Percentiles rank a stretch among this genome's conserved stretches.
These are phyloP conservation scores for Machimus rusticus DNA, from an alignment of 2,888 invertebrate genomes.

Conservation along the genomic window DNA sequence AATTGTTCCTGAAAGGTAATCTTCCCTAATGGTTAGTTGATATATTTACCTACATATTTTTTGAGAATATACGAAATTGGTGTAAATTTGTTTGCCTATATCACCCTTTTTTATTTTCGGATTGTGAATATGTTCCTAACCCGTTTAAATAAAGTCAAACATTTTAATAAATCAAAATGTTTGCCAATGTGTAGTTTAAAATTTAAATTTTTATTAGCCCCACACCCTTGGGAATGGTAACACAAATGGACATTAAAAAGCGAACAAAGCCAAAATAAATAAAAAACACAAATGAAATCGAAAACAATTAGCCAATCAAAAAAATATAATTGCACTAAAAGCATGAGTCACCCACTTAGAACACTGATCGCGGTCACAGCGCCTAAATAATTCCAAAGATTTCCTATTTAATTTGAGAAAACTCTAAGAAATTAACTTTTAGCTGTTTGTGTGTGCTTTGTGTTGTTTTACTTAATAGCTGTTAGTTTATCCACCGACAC, in stretches of 20 bases:
- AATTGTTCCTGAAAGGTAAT: too few species aligned
- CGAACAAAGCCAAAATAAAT: neutral
- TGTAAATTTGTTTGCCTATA: too few species aligned
- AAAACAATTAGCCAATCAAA: constrained; percentile 41
- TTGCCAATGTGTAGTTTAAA: too few species aligned
- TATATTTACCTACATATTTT: too few species aligned
- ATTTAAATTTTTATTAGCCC: neutral
- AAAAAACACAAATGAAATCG: constrained; percentile 1
- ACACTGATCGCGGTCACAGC: neutral
- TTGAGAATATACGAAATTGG: too few species aligned
- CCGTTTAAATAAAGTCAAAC: neutral
- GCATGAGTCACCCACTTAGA: constrained; percentile 60
- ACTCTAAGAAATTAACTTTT: neutral
- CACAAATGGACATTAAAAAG: neutral
- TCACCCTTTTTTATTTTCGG: too few species aligned
- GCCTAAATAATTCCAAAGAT: constrained; percentile 10
- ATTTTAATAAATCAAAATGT: too few species aligned
- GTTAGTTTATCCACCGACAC: neutral
- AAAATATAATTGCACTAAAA: constrained; percentile 64
- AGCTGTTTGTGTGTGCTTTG: constrained; percentile 22
- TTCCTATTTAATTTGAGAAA: neutral
- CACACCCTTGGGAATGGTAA: neutral
- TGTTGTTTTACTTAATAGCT: constrained; percentile 2
- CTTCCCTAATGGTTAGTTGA: too few species aligned
- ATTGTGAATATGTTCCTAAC: too few species aligned